Base-by-base conservation (phyloP, 2,797 vertebrate genomes). In the Xyrichtys novacula region DNA sequence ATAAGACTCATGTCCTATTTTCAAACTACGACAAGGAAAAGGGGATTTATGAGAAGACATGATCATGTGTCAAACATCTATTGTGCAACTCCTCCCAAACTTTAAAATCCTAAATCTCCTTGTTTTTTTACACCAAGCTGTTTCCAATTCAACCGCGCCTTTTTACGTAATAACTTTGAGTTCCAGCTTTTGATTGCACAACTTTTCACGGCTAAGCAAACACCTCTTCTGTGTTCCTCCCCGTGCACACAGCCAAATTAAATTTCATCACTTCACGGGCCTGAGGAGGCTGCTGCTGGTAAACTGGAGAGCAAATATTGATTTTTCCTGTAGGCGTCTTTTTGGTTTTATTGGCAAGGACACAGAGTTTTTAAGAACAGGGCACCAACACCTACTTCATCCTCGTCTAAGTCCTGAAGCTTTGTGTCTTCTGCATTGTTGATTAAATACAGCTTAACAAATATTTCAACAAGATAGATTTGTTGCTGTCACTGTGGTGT, bases 221-320 rank as follows among this genome's bases (percentile, higher is more conserved):
- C 75, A 74, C 25, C 40, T 20, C 32, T 36, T 52, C 25, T n/a
- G 20, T 40, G 58, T 69, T 52, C 56, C 40, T 42, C 26, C 22
- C 26, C 10, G 12, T 32, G 4, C 26, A 32, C 1, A 43, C 46
- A 48, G 64, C 62, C 71, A 71, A 44, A 70, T 54, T 65, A 49
- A 65, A 58, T 66, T 78, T 80, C 69, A 65, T 54, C 53, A 54
- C 61, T 26, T 22, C 14, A 26, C 19, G 9, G 42, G 52, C 53
- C 28, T 6, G 10, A 29, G 61, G 68, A 28, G 32, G 32, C 62
- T 26, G 50, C 79, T 25, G 47, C 68, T 57, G 25, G 64, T 75
- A 56, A 76, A 83, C 55, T 65, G 67, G 23, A 85, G 73, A 81
- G 88, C 68, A 89, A 94, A 94, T 93, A 93, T 93, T 93, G 77